Conservation (phyloP, 2,797 vertebrate genomes). For the Sebastes trivittatus region DNA sequence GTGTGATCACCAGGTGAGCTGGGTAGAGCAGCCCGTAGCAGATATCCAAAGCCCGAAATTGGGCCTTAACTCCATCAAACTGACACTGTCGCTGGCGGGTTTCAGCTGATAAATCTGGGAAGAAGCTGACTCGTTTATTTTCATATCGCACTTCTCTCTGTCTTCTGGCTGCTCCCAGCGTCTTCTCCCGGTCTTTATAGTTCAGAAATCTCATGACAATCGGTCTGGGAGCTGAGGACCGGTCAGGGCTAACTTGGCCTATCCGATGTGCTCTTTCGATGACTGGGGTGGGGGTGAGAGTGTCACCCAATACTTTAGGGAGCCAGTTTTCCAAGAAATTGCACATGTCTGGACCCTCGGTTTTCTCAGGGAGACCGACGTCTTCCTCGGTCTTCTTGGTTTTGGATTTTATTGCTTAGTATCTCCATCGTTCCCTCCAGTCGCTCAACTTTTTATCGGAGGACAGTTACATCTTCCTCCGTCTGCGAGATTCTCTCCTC, state of each 20-base stretch:
- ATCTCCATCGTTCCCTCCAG: not conserved
- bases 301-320: too few relatives aligned
- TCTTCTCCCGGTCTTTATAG: not conserved
- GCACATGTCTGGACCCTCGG: not conserved
- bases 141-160: not conserved
- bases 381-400: not conserved
- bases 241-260: too few relatives aligned
- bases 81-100: not conserved
- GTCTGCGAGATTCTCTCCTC: too few relatives aligned
- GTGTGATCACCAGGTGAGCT: too few relatives aligned
- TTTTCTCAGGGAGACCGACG: not conserved
- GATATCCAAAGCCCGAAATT: too few relatives aligned
- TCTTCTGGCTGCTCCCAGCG: not conserved
- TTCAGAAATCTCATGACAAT: too few relatives aligned
- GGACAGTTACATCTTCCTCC: too few relatives aligned
- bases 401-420: not conserved
- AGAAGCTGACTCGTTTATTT: not conserved
- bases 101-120: not conserved
- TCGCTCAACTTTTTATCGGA: not conserved
- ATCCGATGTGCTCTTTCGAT: too few relatives aligned
- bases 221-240: too few relatives aligned
- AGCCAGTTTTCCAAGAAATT: too few relatives aligned
- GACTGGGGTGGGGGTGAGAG: too few relatives aligned
- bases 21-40: too few relatives aligned
- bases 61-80: not conserved